Base-by-base conservation (phyloP, 2,888 invertebrate species). In the Drosophila meridiana region DNA sequence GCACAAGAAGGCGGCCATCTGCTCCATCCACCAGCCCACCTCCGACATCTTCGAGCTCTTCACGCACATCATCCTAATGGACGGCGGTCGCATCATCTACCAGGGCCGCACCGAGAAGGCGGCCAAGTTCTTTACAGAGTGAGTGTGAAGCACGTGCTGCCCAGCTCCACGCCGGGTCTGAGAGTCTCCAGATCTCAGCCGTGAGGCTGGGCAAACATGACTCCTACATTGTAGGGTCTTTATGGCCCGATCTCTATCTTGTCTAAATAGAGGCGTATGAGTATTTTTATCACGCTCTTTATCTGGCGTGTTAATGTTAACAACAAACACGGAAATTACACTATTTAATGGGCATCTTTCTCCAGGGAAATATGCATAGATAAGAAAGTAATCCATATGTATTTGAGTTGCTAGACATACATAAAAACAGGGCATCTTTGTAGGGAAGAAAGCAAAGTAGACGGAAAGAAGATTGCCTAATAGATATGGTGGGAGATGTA, bases 1-100 rank as follows among this genome's bases (percentile, higher is more conserved):
- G 2, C 87, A 81, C 32, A 89, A 87, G 66, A 97, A 97, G 93
- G 95, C 97, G 30, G 96, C 98, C 42, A 94, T 98, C 60, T 96
- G 97, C 89, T 97, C 98, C 0, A 96, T 98, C 55, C 98, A 98
- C 93, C 98, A 98, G 92, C 98, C 98, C 0, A 96, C 97, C 3
- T 97, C 97, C 0, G 97, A 97, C 76, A 94, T 97, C 48, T 97
- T 97, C 87, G 96, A 97, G 83, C 93, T 96, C 83, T 98, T 98
- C 93, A 96, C 97, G 72, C 95, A 96, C 88, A 95, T 97, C 8
- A 94, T 97, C 38, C 93, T 98, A 11, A 93, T 98, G 89, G 95
- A 97, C 3, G 95, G 95, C 64, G 98, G 98, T 0, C 94, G 96
- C 75, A 95, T 97, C 28, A 96, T 97, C 2, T 97, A 95, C 92